Evolutionary conservation across 92 coral and sea anemone species (phyloP), one percentile per base, ranked within the genome.

Genomic region (Umimayanthus chanpuru): DNA sequence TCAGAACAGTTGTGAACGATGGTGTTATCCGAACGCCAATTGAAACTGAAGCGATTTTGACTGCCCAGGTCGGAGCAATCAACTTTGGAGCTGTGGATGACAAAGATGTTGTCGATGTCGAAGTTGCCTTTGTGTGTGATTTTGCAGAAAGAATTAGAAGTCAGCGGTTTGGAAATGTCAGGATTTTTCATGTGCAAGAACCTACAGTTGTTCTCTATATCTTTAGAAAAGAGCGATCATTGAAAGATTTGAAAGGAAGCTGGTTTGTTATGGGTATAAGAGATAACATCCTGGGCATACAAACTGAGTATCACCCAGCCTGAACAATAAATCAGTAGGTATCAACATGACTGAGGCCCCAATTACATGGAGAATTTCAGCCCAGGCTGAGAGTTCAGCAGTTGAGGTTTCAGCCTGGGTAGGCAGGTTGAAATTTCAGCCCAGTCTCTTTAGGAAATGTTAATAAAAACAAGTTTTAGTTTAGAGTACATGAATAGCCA

Each of bases 121-220:
- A 89, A 18, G 94, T 92, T 4, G 87, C 90, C 3, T 92, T 75
- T 85, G 67, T 86, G 26, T 89, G 91, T 50, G 77, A 81, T 30
- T 58, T 76, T 26, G 71, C 55, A 64, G 88, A 77, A 40, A 72
- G 85, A 55, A 21, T 80, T 25, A 84, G 85, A 23, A 73, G 80
- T 23, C 90, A 82, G 72, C 87, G 90, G 61, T 77, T 93, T 29
- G 96, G 96, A 15, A 95, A 95, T 85, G 94, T 93, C 28, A 95
- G 91, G 80, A 88, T 95, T 26, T 88, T 88, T 61, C 73, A 82
- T 20, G 73, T 91, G 43, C 92, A 89, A 26, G 76, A 85, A 36
- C 94, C 93, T 10, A 84, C 88, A 29, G 84, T 93, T 16, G 74
- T 88, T 23, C 88, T 82, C 43, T 95, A 90, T 85, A 91, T 94